phyloP scores from a whole-genome alignment of 2,888 invertebrate species.

The Eurois occulta region DNA sequence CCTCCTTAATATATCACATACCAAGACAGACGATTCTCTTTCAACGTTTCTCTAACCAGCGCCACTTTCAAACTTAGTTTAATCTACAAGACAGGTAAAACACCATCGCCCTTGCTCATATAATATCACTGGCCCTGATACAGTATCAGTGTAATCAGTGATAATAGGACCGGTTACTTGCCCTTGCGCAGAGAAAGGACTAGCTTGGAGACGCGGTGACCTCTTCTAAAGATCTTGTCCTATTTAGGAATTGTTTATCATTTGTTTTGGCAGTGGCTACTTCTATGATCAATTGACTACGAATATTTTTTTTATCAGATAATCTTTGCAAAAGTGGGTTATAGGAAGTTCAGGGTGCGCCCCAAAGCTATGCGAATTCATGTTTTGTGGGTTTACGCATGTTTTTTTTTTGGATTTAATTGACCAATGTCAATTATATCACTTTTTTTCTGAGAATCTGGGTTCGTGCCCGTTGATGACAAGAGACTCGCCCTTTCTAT shows the following conservation, averaged over 20 bases:
- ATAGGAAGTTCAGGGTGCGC: no score
- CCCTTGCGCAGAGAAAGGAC: slow-evolving; percentile 61
- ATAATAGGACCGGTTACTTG: slow-evolving; percentile 55
- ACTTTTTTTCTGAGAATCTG: neutral
- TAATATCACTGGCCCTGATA: slow-evolving; percentile 47
- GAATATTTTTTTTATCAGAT: neutral
- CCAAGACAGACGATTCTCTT: neutral
- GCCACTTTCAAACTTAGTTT: neutral
- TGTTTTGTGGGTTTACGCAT: neutral
- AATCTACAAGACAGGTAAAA: slow-evolving; percentile 14
- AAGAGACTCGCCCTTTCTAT: neutral
- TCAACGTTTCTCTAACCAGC: neutral
- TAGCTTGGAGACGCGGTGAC: slow-evolving; percentile 31
- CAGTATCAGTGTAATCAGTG: slow-evolving; percentile 56
- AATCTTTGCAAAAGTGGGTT: neutral
- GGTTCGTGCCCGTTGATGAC: neutral
- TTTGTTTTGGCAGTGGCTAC: neutral
- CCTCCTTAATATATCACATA: no score
- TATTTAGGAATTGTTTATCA: slow-evolving; percentile 10
- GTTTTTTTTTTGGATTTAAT: no score
- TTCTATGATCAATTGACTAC: neutral
- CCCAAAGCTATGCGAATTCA: neutral
- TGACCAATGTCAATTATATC: neutral
- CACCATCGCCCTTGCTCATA: slow-evolving; percentile 52
- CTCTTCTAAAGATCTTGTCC: slow-evolving; percentile 45